A percentile compares a stretch with the other conserved stretches of the same genome.
Conservation (phyloP, 2,797 vertebrate genomes). For the Schizothorax lantsangensis region DNA sequence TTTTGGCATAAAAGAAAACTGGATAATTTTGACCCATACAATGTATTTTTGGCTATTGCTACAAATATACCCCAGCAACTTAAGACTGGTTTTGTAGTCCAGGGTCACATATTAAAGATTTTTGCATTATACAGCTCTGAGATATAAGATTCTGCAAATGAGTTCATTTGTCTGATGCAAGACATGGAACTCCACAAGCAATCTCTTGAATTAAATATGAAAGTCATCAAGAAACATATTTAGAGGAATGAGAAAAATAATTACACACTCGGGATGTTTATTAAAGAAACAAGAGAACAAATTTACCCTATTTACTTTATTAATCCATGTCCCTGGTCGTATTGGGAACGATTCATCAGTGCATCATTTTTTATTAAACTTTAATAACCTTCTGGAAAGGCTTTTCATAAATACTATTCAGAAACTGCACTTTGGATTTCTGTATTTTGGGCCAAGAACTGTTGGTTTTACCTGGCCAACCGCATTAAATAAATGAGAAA, state of each 20-base stretch:
- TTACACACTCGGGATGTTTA: not conserved
- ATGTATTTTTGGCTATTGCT: too few species aligned
- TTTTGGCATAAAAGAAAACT: too few species aligned
- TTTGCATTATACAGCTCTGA: not conserved
- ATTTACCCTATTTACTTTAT: not conserved
- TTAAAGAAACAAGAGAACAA: not conserved
- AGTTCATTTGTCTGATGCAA: conserved; percentile 7
- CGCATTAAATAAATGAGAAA: not conserved
- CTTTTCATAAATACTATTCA: not conserved
- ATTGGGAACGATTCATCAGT: not conserved
- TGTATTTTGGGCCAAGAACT: not conserved
- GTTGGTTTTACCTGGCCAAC: not conserved
- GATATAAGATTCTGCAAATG: not conserved
- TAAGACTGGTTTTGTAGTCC: too few species aligned
- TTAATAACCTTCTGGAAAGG: not conserved
- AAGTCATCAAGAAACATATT: conserved; percentile 10
- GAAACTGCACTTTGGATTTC: not conserved
- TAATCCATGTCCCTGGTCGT: conserved; percentile 11
- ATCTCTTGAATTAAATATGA: conserved; percentile 7
- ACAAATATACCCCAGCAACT: too few species aligned
- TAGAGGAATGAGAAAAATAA: conserved; percentile 10
- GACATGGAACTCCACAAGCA: not conserved
- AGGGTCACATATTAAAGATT: not conserved
- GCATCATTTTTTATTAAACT: not conserved
- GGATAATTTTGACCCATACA: too few species aligned